These are phyloP conservation scores for Odontesthes bonariensis DNA, from an alignment of 2,113 vertebrate species.

Conservation along the genomic window DNA sequence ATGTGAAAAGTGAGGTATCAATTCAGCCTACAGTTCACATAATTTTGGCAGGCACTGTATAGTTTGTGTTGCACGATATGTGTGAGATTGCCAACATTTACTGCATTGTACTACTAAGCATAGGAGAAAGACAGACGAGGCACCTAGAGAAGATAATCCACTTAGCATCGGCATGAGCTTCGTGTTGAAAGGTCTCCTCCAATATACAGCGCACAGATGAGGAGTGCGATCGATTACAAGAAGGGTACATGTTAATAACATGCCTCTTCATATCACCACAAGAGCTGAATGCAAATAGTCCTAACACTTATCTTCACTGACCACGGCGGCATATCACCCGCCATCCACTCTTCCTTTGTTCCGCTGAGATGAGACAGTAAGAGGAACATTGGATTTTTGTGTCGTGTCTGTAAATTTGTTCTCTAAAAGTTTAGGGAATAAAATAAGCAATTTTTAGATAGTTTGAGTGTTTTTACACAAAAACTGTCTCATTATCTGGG, in stretches of 20 bases:
- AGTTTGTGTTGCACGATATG: no score
- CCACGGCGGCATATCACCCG: conserved; percentile 19
- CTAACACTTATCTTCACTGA: conserved; percentile 8
- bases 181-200: conserved; percentile 42
- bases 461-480: neutral
- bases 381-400: conserved; percentile 19
- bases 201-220: conserved; percentile 27
- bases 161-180: conserved; percentile 12
- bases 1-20: neutral
- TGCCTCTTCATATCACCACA: conserved; percentile 44
- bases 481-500: neutral
- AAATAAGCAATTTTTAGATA: neutral
- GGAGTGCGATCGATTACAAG: conserved; percentile 52
- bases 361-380: conserved; percentile 39
- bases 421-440: neutral
- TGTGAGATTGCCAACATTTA: no score
- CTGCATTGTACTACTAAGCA: neutral
- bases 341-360: neutral
- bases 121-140: neutral
- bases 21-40: no score
- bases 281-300: conserved; percentile 47
- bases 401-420: neutral
- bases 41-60: no score
- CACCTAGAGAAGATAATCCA: conserved; percentile 37
- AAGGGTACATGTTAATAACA: conserved; percentile 58